Evolutionary conservation across 2,113 vertebrate genomes (phyloP), one percentile per base, ranked within the genome.

Genomic region (Falcunculus frontatus): DNA sequence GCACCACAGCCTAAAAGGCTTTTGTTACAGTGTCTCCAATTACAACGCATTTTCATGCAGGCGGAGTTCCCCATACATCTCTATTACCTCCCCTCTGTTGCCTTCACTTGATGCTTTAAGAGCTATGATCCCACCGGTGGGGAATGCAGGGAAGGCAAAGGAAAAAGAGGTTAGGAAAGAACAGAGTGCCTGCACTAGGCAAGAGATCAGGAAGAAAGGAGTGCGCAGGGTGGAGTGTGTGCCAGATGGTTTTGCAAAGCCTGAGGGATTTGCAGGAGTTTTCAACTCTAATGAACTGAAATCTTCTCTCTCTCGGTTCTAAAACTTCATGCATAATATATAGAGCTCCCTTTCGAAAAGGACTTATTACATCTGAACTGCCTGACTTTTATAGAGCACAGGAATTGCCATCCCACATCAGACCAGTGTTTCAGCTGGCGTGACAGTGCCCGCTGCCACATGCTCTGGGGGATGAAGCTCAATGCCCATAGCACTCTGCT

Each of bases 251-350:
- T 94, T 93, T 87, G 90, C 80, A 93, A 93, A 96, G 93, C 96
- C 93, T 72, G 76, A 86, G 95, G 92, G 95, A 96, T 94, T 90
- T 95, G 92, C 88, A 84, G 86, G 93, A 97, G 93, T 96, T 96
- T 96, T 96, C 92, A 97, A 90, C 85, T 94, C 90, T 92, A 96
- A 95, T 96, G 96, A 97, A 96, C 93, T 92, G 92, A 96, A 96
- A 96, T 94, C 90, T 94, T 90, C 50, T 84, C 85, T 94, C 91
- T 95, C 93, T 95, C 9, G 1, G 69, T 90, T 96, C 93, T 96
- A 84, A 90, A 96, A 96, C 95, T 97, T 97, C 96, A 96, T 95
- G 86, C 69, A 94, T 95, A 96, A 96, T 96, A 94, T 78, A 92
- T n/a, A 87, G 83, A 94, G 63, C 73, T 96, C 86, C 85, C 86